A percentile compares a stretch with the other conserved stretches of the same genome.
Evolutionary conservation across 2,888 invertebrate genomes (phyloP).

Genomic region (Drosophila quinaria): DNA sequence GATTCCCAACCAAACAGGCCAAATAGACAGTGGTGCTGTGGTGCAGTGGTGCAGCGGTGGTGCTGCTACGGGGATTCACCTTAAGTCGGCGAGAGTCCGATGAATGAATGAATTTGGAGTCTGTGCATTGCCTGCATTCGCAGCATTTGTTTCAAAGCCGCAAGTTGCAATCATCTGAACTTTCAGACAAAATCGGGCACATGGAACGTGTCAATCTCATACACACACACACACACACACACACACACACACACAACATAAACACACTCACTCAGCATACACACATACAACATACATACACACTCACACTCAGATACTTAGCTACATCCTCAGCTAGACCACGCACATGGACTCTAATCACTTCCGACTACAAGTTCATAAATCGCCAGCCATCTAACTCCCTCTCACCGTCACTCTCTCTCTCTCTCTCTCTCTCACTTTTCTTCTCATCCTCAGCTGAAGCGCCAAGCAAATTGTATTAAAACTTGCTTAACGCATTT

Average conservation of each 20-base stretch:
- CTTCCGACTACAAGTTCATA: constrained; percentile 76
- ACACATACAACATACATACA: constrained; percentile 36
- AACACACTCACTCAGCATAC: constrained; percentile 37
- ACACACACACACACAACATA: constrained; percentile 44
- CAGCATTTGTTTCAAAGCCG: constrained; percentile 30
- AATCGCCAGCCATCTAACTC: constrained; percentile 49
- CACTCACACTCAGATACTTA: not conserved
- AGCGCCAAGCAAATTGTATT: constrained; percentile 44
- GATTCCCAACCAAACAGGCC: constrained; percentile 51
- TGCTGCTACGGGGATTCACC: constrained; percentile 32
- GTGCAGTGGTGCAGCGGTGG: not conserved
- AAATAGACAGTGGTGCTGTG: constrained; percentile 10
- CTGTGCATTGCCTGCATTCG: constrained; percentile 62
- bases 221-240: constrained; percentile 47
- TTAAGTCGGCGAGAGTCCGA: constrained; percentile 25
- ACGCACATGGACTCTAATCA: constrained; percentile 66
- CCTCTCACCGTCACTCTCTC: not conserved
- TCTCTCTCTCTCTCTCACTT: not conserved
- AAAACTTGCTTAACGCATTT: constrained; percentile 45
- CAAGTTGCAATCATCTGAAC: constrained; percentile 51
- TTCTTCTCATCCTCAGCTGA: not conserved
- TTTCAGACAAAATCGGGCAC: constrained; percentile 55
- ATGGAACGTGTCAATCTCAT: constrained; percentile 78
- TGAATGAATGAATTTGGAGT: constrained; percentile 77
- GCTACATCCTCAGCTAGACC: constrained; percentile 4